Evolutionary conservation across 2,888 invertebrate species (phyloP), one percentile per base, ranked within the genome.

Genomic region (Lamellibrachia satsuma): DNA sequence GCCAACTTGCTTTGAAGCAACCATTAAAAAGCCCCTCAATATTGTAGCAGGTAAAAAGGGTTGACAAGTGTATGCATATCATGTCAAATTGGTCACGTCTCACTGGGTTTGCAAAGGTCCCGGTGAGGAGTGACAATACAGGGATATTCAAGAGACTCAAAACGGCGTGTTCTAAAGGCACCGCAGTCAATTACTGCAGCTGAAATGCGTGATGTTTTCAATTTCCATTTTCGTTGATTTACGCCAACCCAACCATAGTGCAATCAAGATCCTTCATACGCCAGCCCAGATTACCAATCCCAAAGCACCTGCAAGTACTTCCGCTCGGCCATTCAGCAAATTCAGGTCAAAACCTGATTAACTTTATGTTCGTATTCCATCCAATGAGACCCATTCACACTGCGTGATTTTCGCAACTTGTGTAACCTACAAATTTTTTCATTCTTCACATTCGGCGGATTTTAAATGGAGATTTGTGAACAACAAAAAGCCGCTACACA

Each of bases 21-120:
- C n/a, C 75, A 75, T 22, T 75, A 75, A 75, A 75, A 75, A 75
- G 75, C 75, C 22, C 75, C 75, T 75, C 75, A 75, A 75, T 22
- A 75, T 75, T n/a, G 75, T 75, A n/a, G 75, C 75, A 6, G 75
- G 75, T 75, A 75, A 75, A 75, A 75, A 75, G 22, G n/a, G 75
- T 75, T 75, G 75, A 75, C 75, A 75, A 22, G 75, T 75, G 75
- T 75, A 75, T 75, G 75, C 75, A 75, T 75, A 75, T 75, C 75
- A 75, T 75, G 75, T 75, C 75, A 75, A 75, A 75, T 75, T 75
- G 75, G 22, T 75, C 22, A 75, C 75, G 75, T 75, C n/a, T 75
- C 75, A 75, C 22, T 6, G 75, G 75, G 15, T 75, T 22, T 75
- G n/a, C 75, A 75, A 75, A 75, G 75, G 6, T 6, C 15, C 75